These are phyloP conservation scores for Acleris cristana DNA, from an alignment of 2,888 invertebrate species.

Conservation along the genomic window DNA sequence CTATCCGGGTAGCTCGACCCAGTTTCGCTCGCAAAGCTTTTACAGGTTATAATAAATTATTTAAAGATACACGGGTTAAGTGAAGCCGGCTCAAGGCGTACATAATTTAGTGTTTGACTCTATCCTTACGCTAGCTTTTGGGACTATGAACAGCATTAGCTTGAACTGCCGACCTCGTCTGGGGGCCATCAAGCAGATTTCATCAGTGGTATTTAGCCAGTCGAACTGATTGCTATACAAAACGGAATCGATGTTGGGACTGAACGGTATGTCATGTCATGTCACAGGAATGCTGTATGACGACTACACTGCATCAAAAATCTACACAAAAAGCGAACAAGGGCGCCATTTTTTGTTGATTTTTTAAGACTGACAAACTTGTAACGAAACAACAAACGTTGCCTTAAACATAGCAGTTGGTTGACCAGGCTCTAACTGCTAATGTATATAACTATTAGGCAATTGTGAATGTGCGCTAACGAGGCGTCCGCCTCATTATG, in stretches of 20 bases:
- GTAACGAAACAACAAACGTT: too few species aligned
- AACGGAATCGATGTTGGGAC: too few species aligned
- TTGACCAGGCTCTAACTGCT: not conserved
- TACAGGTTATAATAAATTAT: conserved; percentile 19
- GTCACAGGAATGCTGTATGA: too few species aligned
- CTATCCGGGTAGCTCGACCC: conserved; percentile 36
- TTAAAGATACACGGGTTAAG: conserved; percentile 27
- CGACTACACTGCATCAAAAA: too few species aligned
- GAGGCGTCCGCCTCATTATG: conserved; percentile 15
- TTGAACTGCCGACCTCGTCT: too few species aligned
- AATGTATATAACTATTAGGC: conserved; percentile 16
- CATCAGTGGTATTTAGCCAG: not conserved
- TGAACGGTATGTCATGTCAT: too few species aligned
- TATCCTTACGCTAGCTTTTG: not conserved
- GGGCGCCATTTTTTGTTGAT: too few species aligned
- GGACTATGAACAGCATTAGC: too few species aligned
- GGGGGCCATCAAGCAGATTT: conserved; percentile 1
- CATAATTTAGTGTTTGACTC: conserved; percentile 30
- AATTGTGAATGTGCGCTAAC: conserved; percentile 22
- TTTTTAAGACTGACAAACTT: too few species aligned
- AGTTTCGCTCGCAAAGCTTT: conserved; percentile 37
- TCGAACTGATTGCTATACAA: too few species aligned
- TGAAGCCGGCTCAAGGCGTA: conserved; percentile 12
- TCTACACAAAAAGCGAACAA: too few species aligned
- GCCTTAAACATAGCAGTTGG: not conserved